Conservation (phyloP, 2,888 invertebrate genomes). For the Galerucella nymphaeae region DNA sequence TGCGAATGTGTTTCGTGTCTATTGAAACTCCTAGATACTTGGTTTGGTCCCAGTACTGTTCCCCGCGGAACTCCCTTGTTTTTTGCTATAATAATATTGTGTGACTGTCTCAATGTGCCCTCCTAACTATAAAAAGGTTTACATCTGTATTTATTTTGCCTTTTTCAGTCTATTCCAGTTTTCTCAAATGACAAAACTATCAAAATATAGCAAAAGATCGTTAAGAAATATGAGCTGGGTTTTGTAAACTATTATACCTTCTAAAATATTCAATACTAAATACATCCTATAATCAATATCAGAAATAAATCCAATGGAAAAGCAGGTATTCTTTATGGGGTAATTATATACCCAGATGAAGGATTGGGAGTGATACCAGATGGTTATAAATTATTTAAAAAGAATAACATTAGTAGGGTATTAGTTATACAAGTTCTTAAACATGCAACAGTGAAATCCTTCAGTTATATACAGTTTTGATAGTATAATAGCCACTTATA, state of each 20-base stretch:
- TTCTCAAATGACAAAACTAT: too few relatives aligned
- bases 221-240: constrained; percentile 21
- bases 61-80: too few relatives aligned
- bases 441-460: constrained; percentile 30
- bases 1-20: too few relatives aligned
- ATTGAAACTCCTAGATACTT: too few relatives aligned
- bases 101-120: too few relatives aligned
- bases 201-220: neutral
- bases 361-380: constrained; percentile 40
- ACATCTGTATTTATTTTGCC: too few relatives aligned
- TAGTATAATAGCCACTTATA: neutral
- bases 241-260: constrained; percentile 18
- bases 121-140: too few relatives aligned
- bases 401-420: constrained; percentile 27
- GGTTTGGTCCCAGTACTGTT: too few relatives aligned
- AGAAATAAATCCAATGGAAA: constrained; percentile 31
- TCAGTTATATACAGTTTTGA: neutral
- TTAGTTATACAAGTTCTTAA: constrained; percentile 20
- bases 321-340: constrained; percentile 31
- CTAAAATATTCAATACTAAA: constrained; percentile 35
- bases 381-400: constrained; percentile 40
- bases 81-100: too few relatives aligned
- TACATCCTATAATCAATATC: constrained; percentile 39
- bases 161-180: too few relatives aligned
- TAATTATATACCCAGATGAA: constrained; percentile 38